Base-by-base conservation (phyloP, 2,888 invertebrate species). In the Uloborus plumipes region DNA sequence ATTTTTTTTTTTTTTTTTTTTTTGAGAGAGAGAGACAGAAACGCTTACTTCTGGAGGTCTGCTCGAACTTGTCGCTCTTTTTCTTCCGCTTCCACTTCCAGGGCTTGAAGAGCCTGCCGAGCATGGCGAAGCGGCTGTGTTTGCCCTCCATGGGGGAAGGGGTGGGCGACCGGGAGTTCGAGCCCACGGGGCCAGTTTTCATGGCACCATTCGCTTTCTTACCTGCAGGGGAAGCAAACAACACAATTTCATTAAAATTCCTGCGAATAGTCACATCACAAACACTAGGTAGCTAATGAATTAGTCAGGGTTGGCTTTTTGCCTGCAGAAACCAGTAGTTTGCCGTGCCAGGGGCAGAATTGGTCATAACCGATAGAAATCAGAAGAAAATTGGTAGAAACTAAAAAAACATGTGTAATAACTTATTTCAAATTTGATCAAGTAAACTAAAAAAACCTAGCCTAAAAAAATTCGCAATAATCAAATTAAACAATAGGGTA, bases 51-150 rank as follows among this genome's bases (percentile, higher is more conserved):
- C 96, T 94, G 89, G 96, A 97, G 88, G 97, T 94, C 88, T 96
- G 96, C 91, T 97, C 97, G 88, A 98, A 95, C 90, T 97, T 97
- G 89, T 98, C 97, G 86, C 97, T 97, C 92, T 97, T 97, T 93
- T 97, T 97, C 95, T 97, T 97, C 91, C 97, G 93, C 92, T 97
- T 96, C 98, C 98, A 98, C 90, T 98, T 98, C 98, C 98, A 98
- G 16, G 98, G 98, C 91, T 97, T 97, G 90, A 98, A 96, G 89
- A 98, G 93, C 91, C 96, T 94, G 87, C 97, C 97, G 90, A 98
- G 92, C 85, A 95, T 95, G 85, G 97, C 95, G 89, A 98, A 94
- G 90, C 97, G 97, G 88, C 96, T 96, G 90, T 96, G 84, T 64
- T 84, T 84, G 53, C 75, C 78, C 62, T 84, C 84, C 82, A 82